A percentile compares a stretch with the other conserved stretches of the same genome.
phyloP scores from a whole-genome alignment of 2,113 vertebrate species.

The Paradoxurus hermaphroditus region DNA sequence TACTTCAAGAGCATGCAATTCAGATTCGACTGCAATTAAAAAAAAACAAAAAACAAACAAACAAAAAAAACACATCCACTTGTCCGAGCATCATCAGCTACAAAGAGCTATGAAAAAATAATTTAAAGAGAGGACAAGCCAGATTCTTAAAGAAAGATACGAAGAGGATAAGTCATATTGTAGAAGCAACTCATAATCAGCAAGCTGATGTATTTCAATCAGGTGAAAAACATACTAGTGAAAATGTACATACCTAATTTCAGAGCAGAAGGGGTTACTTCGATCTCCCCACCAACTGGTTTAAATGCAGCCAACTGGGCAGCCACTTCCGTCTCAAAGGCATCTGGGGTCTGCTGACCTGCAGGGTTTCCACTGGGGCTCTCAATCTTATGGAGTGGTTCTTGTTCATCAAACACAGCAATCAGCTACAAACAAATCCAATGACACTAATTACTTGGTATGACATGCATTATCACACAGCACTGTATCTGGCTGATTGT shows the following conservation, averaged over 20 bases:
- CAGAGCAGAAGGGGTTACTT: conserved; percentile 94
- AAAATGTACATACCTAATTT: conserved; percentile 90
- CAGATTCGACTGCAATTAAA: background rate
- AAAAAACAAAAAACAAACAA: background rate
- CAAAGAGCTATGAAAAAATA: background rate
- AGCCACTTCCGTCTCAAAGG: conserved; percentile 88
- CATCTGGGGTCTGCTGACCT: conserved; percentile 88
- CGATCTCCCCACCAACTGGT: conserved; percentile 93
- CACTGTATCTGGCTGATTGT: background rate
- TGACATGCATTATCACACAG: background rate
- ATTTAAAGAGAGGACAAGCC: background rate
- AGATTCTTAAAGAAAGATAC: background rate
- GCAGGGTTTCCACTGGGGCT: conserved; percentile 80
- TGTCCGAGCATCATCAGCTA: background rate
- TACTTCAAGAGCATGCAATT: background rate
- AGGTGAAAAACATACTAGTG: background rate
- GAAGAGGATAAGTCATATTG: background rate
- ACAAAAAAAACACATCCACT: background rate
- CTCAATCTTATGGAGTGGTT: conserved; percentile 85
- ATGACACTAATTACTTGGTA: conserved; percentile 59
- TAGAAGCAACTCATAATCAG: background rate
- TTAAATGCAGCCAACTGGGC: conserved; percentile 91
- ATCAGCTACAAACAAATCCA: conserved; percentile 88
- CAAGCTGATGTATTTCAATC: background rate
- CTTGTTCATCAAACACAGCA: conserved; percentile 96